Evolutionary conservation across 2,888 invertebrate species (phyloP).

Genomic region (Helicoverpa assulta): DNA sequence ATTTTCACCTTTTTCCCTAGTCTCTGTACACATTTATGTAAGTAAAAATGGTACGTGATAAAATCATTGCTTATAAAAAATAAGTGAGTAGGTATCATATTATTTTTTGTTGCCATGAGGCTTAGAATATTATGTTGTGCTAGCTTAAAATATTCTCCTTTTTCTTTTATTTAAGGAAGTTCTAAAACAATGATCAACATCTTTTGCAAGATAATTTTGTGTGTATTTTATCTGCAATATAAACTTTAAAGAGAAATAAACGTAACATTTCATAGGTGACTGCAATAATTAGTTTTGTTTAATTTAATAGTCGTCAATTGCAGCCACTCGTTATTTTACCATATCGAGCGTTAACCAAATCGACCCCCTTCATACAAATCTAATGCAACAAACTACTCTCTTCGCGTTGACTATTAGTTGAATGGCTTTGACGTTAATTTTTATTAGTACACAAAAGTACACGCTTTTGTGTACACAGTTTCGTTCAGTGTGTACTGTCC

Average conservation of each 20-base stretch:
- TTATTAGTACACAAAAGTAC: conserved; percentile 57
- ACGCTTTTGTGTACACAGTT: conserved; percentile 28
- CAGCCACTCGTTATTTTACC: neutral
- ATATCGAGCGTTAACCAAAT: conserved; percentile 34
- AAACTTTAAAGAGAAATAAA: too few relatives aligned
- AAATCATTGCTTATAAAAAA: conserved; percentile 7
- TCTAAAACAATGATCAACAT: too few relatives aligned
- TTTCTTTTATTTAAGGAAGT: neutral
- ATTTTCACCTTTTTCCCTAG: conserved; percentile 29
- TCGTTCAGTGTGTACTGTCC: conserved; percentile 28
- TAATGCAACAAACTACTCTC: conserved; percentile 72
- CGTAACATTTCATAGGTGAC: too few relatives aligned
- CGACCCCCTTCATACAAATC: conserved; percentile 60
- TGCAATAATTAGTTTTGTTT: too few relatives aligned
- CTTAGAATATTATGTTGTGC: neutral
- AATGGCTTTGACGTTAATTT: conserved; percentile 67
- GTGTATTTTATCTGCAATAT: too few relatives aligned
- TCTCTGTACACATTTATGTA: conserved; percentile 23
- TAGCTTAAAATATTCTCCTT: neutral
- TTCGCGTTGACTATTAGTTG: conserved; percentile 69
- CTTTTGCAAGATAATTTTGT: too few relatives aligned
- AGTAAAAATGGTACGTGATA: conserved; percentile 35
- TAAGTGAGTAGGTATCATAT: neutral
- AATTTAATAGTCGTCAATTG: too few relatives aligned
- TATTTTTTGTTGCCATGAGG: neutral